Base-by-base conservation (phyloP, 2,113 vertebrate genomes). In the Furnarius figulus region DNA sequence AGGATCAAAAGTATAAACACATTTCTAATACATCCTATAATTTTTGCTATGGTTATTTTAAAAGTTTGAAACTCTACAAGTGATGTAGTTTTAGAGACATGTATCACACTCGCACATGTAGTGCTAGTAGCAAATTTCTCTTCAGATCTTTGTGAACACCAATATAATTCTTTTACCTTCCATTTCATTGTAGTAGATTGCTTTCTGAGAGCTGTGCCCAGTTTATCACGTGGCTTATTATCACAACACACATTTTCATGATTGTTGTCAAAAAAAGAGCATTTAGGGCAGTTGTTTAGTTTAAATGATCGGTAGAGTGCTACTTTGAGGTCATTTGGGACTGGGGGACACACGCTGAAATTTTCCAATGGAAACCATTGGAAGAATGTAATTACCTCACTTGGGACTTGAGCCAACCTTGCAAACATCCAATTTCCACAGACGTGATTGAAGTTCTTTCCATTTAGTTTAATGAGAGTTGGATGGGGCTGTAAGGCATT, bases 401-500 rank as follows among this genome's bases (percentile, higher is more conserved):
- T 87, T 95, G 97, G 96, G 93, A 97, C 76, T 91, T 95, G 52
- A 87, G 91, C 91, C 96, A 95, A 95, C 40, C 55, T 65, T 94
- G 59, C 94, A 96, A 94, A 94, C 87, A 97, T 97, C 74, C 68
- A 83, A 78, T 93, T 96, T 95, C 93, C 85, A 81, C 85, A 87
- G 47, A 96, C 91, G 85, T 84, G 91, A 95, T 96, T 92, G 91
- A 94, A 88, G 59, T 84, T 95, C 80, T 96, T 96, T 95, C 94
- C 77, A 94, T 97, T 97, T 97, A 95, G 73, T 97, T 96, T 96
- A 96, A 96, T 96, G 93, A 94, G 84, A 87, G 89, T 87, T 96
- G 87, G 49, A 93, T 86, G 65, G 74, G 52, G n/a, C 89, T 87
- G 39, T 91, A 95, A 90, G 70, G 76, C 84, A 94, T 94, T 96